phyloP scores from a whole-genome alignment of 2,888 invertebrate species.

The Chymomyza procnemis region DNA sequence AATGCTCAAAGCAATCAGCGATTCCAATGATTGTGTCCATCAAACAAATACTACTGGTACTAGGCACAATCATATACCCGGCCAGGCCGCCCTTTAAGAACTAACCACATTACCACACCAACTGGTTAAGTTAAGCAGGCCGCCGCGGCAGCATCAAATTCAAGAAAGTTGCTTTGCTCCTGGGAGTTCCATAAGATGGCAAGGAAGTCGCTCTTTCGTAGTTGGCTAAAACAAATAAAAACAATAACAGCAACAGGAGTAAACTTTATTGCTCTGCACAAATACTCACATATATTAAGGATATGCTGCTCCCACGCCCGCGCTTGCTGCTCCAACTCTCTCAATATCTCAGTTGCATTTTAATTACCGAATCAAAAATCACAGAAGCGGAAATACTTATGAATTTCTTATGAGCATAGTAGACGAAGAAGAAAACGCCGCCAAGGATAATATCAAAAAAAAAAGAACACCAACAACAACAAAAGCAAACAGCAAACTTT shows the following conservation, averaged over 20 bases:
- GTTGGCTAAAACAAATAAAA: constrained; percentile 25
- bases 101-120: neutral
- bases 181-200: neutral
- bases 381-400: constrained; percentile 76
- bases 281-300: constrained; percentile 8
- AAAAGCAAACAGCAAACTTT: constrained; percentile 16
- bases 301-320: neutral
- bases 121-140: neutral
- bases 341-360: constrained; percentile 75
- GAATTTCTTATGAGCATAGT: constrained; percentile 74
- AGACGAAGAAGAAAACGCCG: constrained; percentile 26
- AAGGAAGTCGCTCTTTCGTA: no score
- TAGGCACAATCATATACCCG: neutral
- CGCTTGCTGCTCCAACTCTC: neutral
- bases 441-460: constrained; percentile 35
- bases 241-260: constrained; percentile 39
- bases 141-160: neutral
- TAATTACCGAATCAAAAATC: constrained; percentile 76
- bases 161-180: neutral
- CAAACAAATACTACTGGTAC: neutral
- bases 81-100: neutral
- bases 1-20: constrained; percentile 61
- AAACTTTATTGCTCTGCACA: constrained; percentile 39
- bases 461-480: constrained; percentile 15
- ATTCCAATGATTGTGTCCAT: constrained; percentile 5